Percentiles rank a stretch among this genome's conserved stretches.
Evolutionary conservation across 2,888 invertebrate genomes (phyloP).

Genomic region (Pycnomerus fuliginosus): DNA sequence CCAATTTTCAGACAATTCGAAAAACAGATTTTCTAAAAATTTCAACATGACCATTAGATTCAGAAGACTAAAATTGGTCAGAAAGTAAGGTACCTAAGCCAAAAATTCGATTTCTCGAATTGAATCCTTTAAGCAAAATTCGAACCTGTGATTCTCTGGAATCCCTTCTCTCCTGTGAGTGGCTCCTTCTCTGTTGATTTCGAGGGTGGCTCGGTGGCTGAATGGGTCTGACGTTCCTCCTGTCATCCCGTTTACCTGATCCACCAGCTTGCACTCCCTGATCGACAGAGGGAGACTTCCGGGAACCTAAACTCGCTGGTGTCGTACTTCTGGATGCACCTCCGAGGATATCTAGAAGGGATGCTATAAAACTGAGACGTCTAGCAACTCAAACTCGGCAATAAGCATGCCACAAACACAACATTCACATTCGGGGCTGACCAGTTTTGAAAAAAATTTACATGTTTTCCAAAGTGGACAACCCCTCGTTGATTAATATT

Average conservation of each 20-base stretch:
- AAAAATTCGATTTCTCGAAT: no score
- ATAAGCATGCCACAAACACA: neutral
- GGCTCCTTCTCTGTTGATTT: constrained; percentile 42
- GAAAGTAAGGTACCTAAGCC: no score
- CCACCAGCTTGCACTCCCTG: constrained; percentile 73
- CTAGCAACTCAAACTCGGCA: constrained; percentile 14
- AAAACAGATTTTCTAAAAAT: no score
- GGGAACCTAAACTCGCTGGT: constrained; percentile 62
- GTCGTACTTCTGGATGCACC: constrained; percentile 18
- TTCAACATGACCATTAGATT: no score
- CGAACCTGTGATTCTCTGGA: constrained; percentile 33
- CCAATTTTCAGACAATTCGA: no score
- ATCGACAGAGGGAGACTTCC: constrained; percentile 85
- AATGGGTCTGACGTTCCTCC: constrained; percentile 46
- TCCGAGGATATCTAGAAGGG: constrained; percentile 24
- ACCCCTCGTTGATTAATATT: no score
- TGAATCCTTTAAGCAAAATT: no score
- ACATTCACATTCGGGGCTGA: no score
- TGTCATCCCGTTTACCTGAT: constrained; percentile 50
- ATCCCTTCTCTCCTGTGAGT: constrained; percentile 42
- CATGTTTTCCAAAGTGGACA: no score
- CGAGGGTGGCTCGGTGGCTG: constrained; percentile 42
- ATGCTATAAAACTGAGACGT: constrained; percentile 44
- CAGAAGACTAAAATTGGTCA: no score
- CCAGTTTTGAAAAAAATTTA: no score